Conservation (phyloP, 2,888 invertebrate species). For the Disparrhopalites patrizii region DNA sequence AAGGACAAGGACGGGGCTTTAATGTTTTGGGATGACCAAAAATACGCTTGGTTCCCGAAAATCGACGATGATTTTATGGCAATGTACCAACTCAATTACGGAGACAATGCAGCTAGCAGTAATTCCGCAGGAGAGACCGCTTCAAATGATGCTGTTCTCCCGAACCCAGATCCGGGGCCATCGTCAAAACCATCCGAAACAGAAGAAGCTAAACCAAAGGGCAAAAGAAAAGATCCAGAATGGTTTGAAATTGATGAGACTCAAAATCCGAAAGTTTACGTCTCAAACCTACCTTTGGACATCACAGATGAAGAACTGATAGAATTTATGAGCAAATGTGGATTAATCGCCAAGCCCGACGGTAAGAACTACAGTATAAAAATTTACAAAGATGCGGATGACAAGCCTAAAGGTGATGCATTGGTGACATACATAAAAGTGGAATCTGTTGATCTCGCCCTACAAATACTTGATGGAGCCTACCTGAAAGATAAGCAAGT, state of each 20-base stretch:
- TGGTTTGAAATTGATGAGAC: slow-evolving; percentile 92
- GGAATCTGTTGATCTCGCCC: slow-evolving; percentile 89
- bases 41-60: slow-evolving; percentile 90
- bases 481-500: slow-evolving; percentile 74
- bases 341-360: slow-evolving; percentile 77
- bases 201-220: slow-evolving; percentile 43
- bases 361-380: slow-evolving; percentile 82
- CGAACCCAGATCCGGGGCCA: not conserved
- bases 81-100: slow-evolving; percentile 91
- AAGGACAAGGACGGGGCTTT: slow-evolving; percentile 77
- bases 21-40: slow-evolving; percentile 85
- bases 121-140: not conserved
- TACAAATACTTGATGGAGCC: slow-evolving; percentile 85
- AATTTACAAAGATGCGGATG: slow-evolving; percentile 76
- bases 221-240: slow-evolving; percentile 34
- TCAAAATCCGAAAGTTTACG: slow-evolving; percentile 93
- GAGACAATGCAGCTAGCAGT: slow-evolving; percentile 18
- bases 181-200: slow-evolving; percentile 46
- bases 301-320: slow-evolving; percentile 84
- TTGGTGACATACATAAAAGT: slow-evolving; percentile 91
- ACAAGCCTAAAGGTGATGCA: slow-evolving; percentile 88
- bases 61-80: slow-evolving; percentile 96
- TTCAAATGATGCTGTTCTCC: too few species aligned
- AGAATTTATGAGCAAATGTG: slow-evolving; percentile 93
- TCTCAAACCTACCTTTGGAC: slow-evolving; percentile 82